Evolutionary conservation across 2,888 invertebrate genomes (phyloP), one percentile per base, ranked within the genome.

Genomic region (Aphodius granarius): DNA sequence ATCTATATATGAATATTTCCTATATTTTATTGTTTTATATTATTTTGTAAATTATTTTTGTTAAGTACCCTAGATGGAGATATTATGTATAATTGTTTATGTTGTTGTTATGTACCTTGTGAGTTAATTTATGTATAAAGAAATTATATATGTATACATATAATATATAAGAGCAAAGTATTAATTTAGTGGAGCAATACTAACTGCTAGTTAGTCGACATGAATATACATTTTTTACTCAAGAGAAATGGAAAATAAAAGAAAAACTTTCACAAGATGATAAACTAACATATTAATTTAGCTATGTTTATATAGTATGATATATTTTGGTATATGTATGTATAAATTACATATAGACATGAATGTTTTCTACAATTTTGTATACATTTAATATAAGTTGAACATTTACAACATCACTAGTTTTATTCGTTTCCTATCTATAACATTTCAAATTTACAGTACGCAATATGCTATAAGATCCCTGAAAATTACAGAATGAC

Each of bases 341-440:
- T 79, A 79, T 77, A 75, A 75, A 77, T 71, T 77, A 75, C 73
- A 72, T 77, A 75, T 75, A 75, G 73, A 75, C 75, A 78, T 79
- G 78, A 77, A 79, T 79, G 77, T 80, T 80, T 80, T 80, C 78
- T 80, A 80, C 80, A 80, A 78, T 80, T 79, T 80, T 80, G 80
- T 80, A 80, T 78, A 75, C 80, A 80, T 79, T 79, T 77, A 77
- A 78, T 80, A 79, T 78, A 77, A 77, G 77, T 77, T 77, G 72
- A 77, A 76, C 73, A 73, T 74, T 76, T 76, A 75, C 74, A 73
- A 68, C 66, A 66, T n/a, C 20, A 62, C 66, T 17, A 16, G 63
- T 74, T 74, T 74, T 74, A 74, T 74, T 74, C n/a, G 15, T 18
- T 19, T 1, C 43, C 43, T 43, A 43, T 13, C 43, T 43, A 43